Evolutionary conservation across 2,888 invertebrate genomes (phyloP).

Genomic region (Meta bourneti): DNA sequence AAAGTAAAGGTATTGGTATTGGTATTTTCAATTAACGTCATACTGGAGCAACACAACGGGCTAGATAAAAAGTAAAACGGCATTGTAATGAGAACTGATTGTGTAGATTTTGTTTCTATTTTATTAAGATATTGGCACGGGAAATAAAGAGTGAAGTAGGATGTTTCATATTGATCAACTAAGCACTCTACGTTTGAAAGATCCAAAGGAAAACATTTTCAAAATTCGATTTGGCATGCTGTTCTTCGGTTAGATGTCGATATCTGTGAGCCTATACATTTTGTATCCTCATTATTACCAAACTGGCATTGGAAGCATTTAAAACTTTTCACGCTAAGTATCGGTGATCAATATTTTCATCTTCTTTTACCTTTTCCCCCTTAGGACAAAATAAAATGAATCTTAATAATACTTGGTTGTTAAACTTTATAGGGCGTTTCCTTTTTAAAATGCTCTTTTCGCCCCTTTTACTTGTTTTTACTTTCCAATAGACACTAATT

Average conservation of each 20-base stretch:
- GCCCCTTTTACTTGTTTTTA: background rate
- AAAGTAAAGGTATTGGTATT: too few species aligned
- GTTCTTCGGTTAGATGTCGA: background rate
- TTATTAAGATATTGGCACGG: background rate
- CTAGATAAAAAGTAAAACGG: too few species aligned
- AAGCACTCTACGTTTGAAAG: background rate
- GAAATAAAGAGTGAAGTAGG: background rate
- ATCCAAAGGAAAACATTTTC: background rate
- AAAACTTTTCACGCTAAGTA: constrained; percentile 59
- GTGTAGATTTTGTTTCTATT: background rate
- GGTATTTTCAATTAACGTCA: too few species aligned
- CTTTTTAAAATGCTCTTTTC: background rate
- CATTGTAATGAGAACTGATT: too few species aligned
- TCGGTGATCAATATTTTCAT: constrained; percentile 54
- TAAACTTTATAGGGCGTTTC: constrained; percentile 45
- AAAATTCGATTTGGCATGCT: background rate
- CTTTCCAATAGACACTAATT: constrained; percentile 42
- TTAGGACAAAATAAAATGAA: constrained; percentile 45
- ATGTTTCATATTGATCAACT: background rate
- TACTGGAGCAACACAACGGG: too few species aligned
- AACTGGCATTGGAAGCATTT: constrained; percentile 22
- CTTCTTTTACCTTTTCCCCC: background rate
- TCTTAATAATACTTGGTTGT: constrained; percentile 70
- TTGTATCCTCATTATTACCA: constrained; percentile 33
- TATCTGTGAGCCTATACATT: background rate